phyloP scores from a whole-genome alignment of 1,140 invertebrate species.

The Drosophila takahashii region DNA sequence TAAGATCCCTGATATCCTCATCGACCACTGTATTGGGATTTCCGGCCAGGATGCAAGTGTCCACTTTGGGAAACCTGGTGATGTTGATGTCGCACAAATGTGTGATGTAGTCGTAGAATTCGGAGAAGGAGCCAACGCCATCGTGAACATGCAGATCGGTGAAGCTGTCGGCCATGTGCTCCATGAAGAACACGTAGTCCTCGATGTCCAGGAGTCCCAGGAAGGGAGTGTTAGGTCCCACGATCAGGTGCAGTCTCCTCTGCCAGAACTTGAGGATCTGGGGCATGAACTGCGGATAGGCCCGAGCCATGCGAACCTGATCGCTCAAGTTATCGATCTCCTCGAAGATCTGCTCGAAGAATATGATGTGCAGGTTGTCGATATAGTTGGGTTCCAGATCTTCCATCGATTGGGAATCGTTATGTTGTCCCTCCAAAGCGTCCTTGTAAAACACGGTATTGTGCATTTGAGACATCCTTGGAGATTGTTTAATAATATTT shows the following conservation, averaged over 20 bases:
- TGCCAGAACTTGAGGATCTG: constrained; percentile 57
- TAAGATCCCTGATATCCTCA: constrained; percentile 60
- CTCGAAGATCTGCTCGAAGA: constrained; percentile 75
- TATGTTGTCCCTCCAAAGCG: constrained; percentile 45
- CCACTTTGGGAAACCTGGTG: constrained; percentile 38
- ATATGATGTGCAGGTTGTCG: constrained; percentile 70
- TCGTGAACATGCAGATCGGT: constrained; percentile 67
- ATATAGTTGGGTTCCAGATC: constrained; percentile 54
- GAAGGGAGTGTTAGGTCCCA: constrained; percentile 61
- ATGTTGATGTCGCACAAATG: constrained; percentile 67
- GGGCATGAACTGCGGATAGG: constrained; percentile 67
- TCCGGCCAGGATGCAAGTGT: constrained; percentile 56
- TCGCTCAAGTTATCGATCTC: constrained; percentile 59
- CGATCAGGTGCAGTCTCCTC: constrained; percentile 38
- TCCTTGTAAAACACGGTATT: constrained; percentile 49
- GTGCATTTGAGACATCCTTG: constrained; percentile 23
- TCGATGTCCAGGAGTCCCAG: constrained; percentile 60
- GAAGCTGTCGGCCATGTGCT: constrained; percentile 58
- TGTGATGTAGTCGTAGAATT: constrained; percentile 68
- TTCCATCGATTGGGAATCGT: neutral
- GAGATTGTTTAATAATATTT: constrained; percentile 2
- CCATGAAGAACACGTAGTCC: constrained; percentile 73
- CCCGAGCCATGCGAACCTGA: constrained; percentile 72
- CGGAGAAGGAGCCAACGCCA: constrained; percentile 58
- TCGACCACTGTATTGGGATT: constrained; percentile 58